Conservation (phyloP, 2,113 vertebrate genomes). For the Leptobrachium ailaonicum region DNA sequence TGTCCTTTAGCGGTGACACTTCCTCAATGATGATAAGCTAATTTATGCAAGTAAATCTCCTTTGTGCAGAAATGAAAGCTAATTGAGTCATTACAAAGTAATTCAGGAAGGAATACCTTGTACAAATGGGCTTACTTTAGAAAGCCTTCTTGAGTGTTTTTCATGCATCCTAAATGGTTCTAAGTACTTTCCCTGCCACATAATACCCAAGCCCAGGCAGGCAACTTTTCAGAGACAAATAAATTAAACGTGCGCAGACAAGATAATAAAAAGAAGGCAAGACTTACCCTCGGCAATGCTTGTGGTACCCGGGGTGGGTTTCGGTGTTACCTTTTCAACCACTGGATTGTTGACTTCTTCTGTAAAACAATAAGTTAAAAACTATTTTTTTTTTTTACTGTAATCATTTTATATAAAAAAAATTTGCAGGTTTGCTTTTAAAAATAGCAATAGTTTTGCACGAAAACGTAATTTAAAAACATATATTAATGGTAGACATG, state of each 20-base stretch:
- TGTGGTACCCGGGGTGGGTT: conserved; percentile 47
- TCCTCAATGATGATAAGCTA: conserved; percentile 95
- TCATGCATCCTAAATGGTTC: conserved; percentile 78
- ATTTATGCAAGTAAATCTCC: conserved; percentile 99
- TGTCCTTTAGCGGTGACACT: conserved; percentile 99
- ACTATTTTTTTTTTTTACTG: neutral
- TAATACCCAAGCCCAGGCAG: conserved; percentile 52
- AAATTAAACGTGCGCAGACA: conserved; percentile 23
- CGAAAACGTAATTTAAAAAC: neutral
- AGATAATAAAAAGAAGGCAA: conserved; percentile 31
- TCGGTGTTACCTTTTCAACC: conserved; percentile 50
- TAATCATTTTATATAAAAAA: neutral
- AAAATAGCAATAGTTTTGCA: neutral
- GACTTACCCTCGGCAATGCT: conserved; percentile 60
- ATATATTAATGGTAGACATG: too few species aligned
- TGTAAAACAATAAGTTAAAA: conserved; percentile 9
- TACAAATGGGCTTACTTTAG: conserved; percentile 99
- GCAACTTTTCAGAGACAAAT: conserved; percentile 46
- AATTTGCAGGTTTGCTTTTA: neutral
- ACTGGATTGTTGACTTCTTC: conserved; percentile 53
- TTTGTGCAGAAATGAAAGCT: conserved; percentile 99
- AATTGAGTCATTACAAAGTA: conserved; percentile 99
- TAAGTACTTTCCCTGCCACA: conserved; percentile 66
- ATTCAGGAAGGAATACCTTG: conserved; percentile 90
- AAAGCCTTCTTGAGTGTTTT: conserved; percentile 90